These are phyloP conservation scores for Unio delphinus DNA, from an alignment of 2,888 invertebrate genomes.

Conservation along the genomic window DNA sequence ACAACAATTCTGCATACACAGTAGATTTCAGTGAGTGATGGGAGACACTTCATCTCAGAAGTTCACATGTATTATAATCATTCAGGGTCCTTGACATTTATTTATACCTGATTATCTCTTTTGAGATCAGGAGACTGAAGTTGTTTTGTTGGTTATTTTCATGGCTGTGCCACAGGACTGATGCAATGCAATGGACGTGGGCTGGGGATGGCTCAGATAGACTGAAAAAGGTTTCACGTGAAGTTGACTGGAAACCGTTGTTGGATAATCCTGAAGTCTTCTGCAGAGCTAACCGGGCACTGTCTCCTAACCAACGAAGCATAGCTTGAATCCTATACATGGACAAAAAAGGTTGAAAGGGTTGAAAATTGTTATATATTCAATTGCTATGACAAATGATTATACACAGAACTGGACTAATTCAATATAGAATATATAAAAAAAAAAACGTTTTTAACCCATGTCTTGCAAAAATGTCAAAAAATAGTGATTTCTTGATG, in stretches of 20 bases:
- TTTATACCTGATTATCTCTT: conserved; percentile 81
- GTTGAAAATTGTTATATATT: conserved; percentile 3
- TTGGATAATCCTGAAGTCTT: conserved; percentile 35
- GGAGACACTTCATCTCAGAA: no score
- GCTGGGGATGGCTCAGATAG: conserved; percentile 64
- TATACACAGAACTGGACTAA: no score
- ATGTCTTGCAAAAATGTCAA: no score
- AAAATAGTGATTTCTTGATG: no score
- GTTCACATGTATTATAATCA: not conserved
- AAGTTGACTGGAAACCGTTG: conserved; percentile 32
- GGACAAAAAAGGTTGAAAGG: no score
- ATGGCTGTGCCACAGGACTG: conserved; percentile 81
- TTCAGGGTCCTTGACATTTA: not conserved
- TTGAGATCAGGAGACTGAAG: conserved; percentile 80
- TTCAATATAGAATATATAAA: no score
- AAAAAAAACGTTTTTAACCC: no score
- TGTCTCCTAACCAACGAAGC: conserved; percentile 81
- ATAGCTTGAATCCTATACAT: conserved; percentile 71
- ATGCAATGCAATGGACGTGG: conserved; percentile 82
- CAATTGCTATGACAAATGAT: no score
- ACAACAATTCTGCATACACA: no score
- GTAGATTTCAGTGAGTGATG: no score
- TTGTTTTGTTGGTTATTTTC: conserved; percentile 71
- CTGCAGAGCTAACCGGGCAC: conserved; percentile 71
- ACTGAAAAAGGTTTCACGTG: conserved; percentile 20